These are phyloP conservation scores for Cercopithecus mona DNA, from an alignment of 2,113 vertebrate genomes.

Conservation along the genomic window DNA sequence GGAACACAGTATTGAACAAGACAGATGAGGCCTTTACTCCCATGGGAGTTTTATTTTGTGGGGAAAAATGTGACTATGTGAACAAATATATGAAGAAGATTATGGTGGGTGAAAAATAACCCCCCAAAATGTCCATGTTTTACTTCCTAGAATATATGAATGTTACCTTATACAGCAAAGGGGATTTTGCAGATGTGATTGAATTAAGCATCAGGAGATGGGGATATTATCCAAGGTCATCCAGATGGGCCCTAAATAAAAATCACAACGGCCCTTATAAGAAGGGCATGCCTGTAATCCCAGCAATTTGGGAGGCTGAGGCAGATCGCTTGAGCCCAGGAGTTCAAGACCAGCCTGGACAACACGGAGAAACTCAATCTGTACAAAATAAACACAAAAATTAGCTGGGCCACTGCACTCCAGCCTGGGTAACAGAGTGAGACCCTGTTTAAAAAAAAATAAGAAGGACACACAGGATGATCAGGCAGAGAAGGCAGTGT, in stretches of 20 bases:
- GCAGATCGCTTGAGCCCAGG: no score
- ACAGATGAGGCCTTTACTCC: not conserved
- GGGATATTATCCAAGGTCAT: not conserved
- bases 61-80: not conserved
- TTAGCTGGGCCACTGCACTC: no score
- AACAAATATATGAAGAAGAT: constrained; percentile 12
- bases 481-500: not conserved
- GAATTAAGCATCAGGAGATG: not conserved
- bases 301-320: no score
- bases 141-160: not conserved
- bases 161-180: not conserved
- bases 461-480: not conserved
- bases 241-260: not conserved
- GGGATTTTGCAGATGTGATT: not conserved
- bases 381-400: no score
- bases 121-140: not conserved
- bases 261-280: not conserved
- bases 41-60: not conserved
- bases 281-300: no score
- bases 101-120: not conserved
- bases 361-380: no score
- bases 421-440: no score
- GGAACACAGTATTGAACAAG: not conserved
- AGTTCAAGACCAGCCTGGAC: no score
- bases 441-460: not conserved